Conservation (phyloP, 2,113 vertebrate genomes). For the Lampris megalopsis region DNA sequence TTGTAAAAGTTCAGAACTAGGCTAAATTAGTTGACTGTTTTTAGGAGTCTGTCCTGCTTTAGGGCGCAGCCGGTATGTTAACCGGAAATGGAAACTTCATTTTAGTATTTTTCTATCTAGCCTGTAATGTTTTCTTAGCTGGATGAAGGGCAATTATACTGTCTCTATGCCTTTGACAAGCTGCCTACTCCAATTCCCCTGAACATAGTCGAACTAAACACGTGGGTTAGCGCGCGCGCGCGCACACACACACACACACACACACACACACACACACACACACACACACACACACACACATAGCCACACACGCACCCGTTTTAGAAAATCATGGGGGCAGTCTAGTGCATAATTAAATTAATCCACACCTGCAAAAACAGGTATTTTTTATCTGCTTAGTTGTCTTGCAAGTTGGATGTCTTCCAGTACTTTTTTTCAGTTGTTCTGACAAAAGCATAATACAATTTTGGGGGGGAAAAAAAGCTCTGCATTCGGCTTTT, state of each 20-base stretch:
- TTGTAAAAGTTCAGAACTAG: conserved; percentile 15
- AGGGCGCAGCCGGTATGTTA: conserved; percentile 7
- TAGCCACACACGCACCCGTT: conserved; percentile 50
- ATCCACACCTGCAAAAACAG: conserved; percentile 71
- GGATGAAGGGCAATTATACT: conserved; percentile 63
- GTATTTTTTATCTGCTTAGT: conserved; percentile 16
- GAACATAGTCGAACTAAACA: conserved; percentile 42
- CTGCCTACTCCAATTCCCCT: conserved; percentile 42
- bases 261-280: conserved; percentile 2
- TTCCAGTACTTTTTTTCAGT: background rate
- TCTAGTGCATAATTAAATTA: conserved; percentile 31
- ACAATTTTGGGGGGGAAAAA: background rate
- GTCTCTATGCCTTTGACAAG: conserved; percentile 58
- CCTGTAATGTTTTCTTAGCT: conserved; percentile 46
- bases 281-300: conserved; percentile 13
- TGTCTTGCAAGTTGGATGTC: conserved; percentile 12
- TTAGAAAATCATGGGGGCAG: conserved; percentile 48
- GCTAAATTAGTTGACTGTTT: background rate
- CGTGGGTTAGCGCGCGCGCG: conserved; percentile 5
- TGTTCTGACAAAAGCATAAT: conserved; percentile 19
- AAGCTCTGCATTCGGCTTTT: background rate
- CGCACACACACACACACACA: conserved; percentile 16
- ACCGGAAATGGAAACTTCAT: conserved; percentile 46
- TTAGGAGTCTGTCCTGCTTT: background rate
- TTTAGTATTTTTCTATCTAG: conserved; percentile 56